Base-by-base conservation (phyloP, 2,797 vertebrate genomes). In the Sebastes melanostomus region DNA sequence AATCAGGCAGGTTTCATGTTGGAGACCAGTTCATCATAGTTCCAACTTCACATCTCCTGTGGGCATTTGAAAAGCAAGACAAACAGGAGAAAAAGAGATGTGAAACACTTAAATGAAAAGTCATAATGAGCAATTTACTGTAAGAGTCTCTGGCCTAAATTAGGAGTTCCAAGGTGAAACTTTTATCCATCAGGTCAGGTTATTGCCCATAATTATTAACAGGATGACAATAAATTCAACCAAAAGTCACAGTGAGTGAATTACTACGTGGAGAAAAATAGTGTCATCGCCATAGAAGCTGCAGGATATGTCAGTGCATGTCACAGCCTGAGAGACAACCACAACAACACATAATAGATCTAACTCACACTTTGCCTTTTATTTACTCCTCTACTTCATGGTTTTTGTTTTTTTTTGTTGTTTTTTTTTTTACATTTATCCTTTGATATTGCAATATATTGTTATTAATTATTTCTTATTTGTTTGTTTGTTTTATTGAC, bases 1-100 rank as follows among this genome's bases (percentile, higher is more conserved):
- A 61, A 22, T 13, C 36, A n/a, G n/a, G 58, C 67, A 24, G 20
- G 8, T 75, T 38, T 56, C 32, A 38, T 10, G 13, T 67, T 22
- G 18, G 71, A 75, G 46, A 82, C 8, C 38, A 72, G 67, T 65
- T 70, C 75, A 52, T 59, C 66, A 61, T 0, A 20, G 38, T 2
- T 56, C 20, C 66, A 72, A 54, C 65, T 81, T 77, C 71, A 65
- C 32, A 73, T 61, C 62, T 83, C 70, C 80, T 86, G 16, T 66
- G 29, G 42, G 65, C 55, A 22, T 54, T 38, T 65, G 12, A 75
- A 62, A 52, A 52, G 22, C 25, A 9, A 82, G 55, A 34, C 55
- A 50, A 74, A 50, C n/a, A 3, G 9, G 14, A 80, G 11, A 55
- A 66, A 81, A 79, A 63, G 10, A 12, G 34, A 72, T 9, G 29